These are phyloP conservation scores for Perognathus longimembris DNA, from an alignment of 2,113 vertebrate genomes.

Conservation along the genomic window DNA sequence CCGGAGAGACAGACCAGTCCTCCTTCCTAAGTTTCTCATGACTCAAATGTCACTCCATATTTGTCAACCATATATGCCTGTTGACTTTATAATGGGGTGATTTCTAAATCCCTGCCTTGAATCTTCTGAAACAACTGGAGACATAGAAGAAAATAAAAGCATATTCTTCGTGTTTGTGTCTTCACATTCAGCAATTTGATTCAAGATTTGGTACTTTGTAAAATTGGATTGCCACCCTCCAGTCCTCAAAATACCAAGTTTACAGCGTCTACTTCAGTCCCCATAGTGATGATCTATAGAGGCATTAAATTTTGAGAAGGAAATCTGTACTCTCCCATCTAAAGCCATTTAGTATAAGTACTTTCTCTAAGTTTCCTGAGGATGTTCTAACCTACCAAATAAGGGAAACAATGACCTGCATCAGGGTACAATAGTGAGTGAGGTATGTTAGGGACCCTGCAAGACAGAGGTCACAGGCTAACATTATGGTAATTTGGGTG, in stretches of 20 bases:
- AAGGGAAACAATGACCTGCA: neutral
- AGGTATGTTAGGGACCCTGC: neutral
- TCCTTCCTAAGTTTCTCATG: neutral
- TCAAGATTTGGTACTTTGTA: neutral
- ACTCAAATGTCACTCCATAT: neutral
- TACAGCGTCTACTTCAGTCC: neutral
- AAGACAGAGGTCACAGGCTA: neutral
- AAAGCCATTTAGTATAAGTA: neutral
- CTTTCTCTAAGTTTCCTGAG: neutral
- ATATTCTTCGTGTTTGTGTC: neutral
- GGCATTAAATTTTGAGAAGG: neutral
- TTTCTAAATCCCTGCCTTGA: slow-evolving; percentile 19
- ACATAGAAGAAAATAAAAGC: neutral
- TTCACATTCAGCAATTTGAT: neutral
- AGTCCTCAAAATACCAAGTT: neutral
- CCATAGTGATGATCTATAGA: neutral
- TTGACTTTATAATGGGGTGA: neutral
- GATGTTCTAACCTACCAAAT: neutral
- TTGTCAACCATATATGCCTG: neutral
- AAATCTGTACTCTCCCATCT: neutral
- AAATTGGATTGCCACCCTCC: neutral
- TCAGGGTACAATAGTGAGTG: neutral
- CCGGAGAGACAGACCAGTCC: neutral
- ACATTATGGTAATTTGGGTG: neutral
- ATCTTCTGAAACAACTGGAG: neutral